A percentile compares a stretch with the other conserved stretches of the same genome.
phyloP scores from a whole-genome alignment of 2,113 vertebrate species.

The Solenodon paradoxus region DNA sequence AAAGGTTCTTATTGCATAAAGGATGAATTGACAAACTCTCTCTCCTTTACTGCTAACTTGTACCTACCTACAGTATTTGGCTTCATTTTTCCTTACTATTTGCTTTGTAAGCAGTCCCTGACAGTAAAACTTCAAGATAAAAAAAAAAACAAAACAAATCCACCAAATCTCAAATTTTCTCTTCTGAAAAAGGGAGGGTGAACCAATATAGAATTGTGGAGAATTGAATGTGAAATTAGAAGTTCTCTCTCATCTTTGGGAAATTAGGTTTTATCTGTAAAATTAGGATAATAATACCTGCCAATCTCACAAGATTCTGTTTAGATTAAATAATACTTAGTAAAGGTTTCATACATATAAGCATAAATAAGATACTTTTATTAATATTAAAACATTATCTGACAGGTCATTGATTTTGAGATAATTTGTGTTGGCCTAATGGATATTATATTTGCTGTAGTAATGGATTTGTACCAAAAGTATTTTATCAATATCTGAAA shows the following conservation, averaged over 20 bases:
- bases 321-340: not conserved
- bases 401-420: not conserved
- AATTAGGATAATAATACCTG: not conserved
- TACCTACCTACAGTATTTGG: not conserved
- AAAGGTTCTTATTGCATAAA: not conserved
- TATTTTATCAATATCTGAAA: conserved; percentile 30
- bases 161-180: not conserved
- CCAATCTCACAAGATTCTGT: not conserved
- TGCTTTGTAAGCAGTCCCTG: not conserved
- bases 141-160: not conserved
- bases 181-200: not conserved
- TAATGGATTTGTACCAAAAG: not conserved
- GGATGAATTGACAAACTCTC: not conserved
- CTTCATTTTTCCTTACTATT: not conserved
- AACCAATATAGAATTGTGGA: not conserved
- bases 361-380: not conserved
- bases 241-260: not conserved
- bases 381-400: conserved; percentile 15
- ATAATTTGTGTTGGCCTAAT: conserved; percentile 19
- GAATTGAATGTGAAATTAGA: not conserved
- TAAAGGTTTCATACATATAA: not conserved
- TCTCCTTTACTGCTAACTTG: not conserved
- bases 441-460: conserved; percentile 16
- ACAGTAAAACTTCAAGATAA: not conserved
- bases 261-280: not conserved